phyloP scores from a whole-genome alignment of 1,140 invertebrate species.

The Solen grandis region DNA sequence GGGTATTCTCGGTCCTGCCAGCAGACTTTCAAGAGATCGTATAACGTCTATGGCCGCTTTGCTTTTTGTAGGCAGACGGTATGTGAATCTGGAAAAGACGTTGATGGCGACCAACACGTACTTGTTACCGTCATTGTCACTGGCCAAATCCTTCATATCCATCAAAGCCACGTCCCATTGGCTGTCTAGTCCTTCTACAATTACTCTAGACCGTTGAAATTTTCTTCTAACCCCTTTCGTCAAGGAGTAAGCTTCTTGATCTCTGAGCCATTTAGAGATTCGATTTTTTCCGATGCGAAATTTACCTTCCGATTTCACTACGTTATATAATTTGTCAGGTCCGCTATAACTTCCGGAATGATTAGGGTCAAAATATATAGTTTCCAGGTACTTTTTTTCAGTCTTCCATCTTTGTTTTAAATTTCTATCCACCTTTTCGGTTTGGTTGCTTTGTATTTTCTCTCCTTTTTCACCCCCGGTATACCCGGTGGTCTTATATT shows the following conservation, averaged over 20 bases:
- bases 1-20: background rate
- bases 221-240: constrained; percentile 5
- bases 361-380: constrained; percentile 9
- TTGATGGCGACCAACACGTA: background rate
- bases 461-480: too few relatives aligned
- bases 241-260: constrained; percentile 32
- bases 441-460: background rate
- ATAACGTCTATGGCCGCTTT: background rate
- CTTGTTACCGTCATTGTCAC: constrained; percentile 16
- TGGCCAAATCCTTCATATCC: constrained; percentile 3
- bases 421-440: background rate
- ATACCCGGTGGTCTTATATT: background rate
- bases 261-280: constrained; percentile 39
- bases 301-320: constrained; percentile 1
- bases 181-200: constrained; percentile 14
- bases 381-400: constrained; percentile 32
- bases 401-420: constrained; percentile 21
- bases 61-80: background rate
- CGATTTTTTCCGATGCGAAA: constrained; percentile 19
- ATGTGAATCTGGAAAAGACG: constrained; percentile 10
- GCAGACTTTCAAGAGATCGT: background rate
- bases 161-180: constrained; percentile 25
- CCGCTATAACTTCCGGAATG: background rate
- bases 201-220: background rate
- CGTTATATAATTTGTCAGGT: constrained; percentile 21